Evolutionary conservation across 2,888 invertebrate genomes (phyloP), one percentile per base, ranked within the genome.

Genomic region (Watsonalla cultraria): DNA sequence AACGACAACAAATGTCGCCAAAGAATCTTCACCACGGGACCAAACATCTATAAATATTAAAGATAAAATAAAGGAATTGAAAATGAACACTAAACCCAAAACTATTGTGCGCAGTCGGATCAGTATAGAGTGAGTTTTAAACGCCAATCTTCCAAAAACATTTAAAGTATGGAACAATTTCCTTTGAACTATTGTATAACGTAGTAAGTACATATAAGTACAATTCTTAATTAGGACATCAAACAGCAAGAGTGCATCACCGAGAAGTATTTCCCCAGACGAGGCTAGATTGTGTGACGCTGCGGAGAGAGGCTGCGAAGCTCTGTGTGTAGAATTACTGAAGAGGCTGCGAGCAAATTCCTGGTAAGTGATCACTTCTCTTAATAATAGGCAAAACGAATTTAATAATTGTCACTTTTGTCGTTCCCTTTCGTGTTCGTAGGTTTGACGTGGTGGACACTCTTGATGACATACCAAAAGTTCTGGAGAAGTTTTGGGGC

Each of bases 401-500:
- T 24, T n/a, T 24, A 24, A 24, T 24, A 4, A 24, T 24, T 24
- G 24, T 4, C 24, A 24, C 24, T 24, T 24, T 24, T 24, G 24
- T 1, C 24, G 24, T 24, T 24, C 2, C 24, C 24, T 24, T 24
- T 24, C 24, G 24, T 24, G 4, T 49, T 61, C 61, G 11, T 68
- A 90, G 90, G 90, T 72, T 68, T 47, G 85, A 87, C 64, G 71
- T 84, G 9, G 68, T 77, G 8, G 82, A 86, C 6, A 80, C 82
- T 0, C 63, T 90, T 51, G 76, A 79, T 7, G 85, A 86, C 37
- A 57, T 88, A 13, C 87, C 89, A 0, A 76, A 62, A 52, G 66
- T 73, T 0, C 56, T 90, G 56, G 76, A 82, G 0, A 84, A 80
- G 53, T 86, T 83, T 58, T 90, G 90, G 90, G 57, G 64, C 2